Conservation (phyloP, 2,797 vertebrate species). For the Poeciliopsis paucimaculata region DNA sequence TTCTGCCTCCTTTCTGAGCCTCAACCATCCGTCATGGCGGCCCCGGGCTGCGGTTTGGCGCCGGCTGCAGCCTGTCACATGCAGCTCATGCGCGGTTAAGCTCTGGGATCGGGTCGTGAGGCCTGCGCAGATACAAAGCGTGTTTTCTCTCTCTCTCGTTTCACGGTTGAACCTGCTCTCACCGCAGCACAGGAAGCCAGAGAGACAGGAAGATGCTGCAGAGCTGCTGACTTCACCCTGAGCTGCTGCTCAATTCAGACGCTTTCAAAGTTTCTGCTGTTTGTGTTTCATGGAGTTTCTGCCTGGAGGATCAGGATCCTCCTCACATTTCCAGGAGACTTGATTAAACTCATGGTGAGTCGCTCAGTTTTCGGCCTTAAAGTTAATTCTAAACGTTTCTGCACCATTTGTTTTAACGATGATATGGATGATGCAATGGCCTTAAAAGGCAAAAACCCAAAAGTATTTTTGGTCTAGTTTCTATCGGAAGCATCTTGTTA, state of each 20-base stretch:
- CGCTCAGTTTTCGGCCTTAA: background rate
- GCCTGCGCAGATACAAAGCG: background rate
- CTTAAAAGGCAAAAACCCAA: no score
- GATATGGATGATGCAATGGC: background rate
- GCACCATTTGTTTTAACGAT: background rate
- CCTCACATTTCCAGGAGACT: conserved; percentile 2
- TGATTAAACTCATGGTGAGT: conserved; percentile 55
- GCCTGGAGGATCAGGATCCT: background rate
- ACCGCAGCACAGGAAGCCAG: conserved; percentile 65
- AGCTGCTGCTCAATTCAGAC: background rate
- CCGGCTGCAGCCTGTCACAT: background rate
- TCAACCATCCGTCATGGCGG: background rate
- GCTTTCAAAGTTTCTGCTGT: no score
- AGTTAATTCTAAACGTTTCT: background rate
- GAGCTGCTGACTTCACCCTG: background rate
- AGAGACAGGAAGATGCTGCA: conserved; percentile 60
- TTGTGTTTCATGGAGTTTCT: background rate
- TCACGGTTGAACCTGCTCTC: conserved; percentile 36
- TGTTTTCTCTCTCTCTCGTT: background rate
- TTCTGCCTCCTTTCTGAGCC: background rate
- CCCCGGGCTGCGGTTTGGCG: background rate
- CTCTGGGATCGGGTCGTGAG: background rate
- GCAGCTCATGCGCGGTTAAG: background rate
- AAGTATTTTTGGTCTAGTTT: no score
- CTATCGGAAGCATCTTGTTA: no score